Evolutionary conservation across 1,140 invertebrate species (phyloP).

Genomic region (Ooceraea biroi): DNA sequence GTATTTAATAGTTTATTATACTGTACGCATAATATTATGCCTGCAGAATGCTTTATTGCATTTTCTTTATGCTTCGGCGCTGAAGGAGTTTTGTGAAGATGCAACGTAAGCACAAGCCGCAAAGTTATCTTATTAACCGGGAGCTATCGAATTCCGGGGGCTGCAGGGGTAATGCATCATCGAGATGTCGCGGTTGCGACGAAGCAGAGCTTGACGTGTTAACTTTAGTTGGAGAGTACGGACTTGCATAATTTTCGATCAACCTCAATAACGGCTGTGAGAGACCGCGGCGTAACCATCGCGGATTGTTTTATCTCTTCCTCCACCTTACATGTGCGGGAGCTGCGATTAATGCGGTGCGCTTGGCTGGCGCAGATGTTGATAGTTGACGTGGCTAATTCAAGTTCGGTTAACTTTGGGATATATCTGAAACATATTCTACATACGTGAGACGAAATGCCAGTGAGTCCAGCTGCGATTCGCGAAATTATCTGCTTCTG

Average conservation of each 20-base stretch:
- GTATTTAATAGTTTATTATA: no score
- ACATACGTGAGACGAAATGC: slow-evolving; percentile 9
- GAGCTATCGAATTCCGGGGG: slow-evolving; percentile 49
- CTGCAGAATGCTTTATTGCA: neutral
- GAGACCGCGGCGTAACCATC: neutral
- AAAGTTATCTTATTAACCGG: slow-evolving; percentile 56
- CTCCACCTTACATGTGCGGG: neutral
- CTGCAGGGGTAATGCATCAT: slow-evolving; percentile 52
- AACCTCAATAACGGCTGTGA: slow-evolving; percentile 1
- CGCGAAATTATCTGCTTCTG: slow-evolving; percentile 5
- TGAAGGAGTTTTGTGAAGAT: neutral
- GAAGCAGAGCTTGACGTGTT: slow-evolving; percentile 43
- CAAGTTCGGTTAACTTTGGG: slow-evolving; percentile 39
- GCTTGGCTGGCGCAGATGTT: slow-evolving; percentile 47
- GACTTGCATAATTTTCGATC: slow-evolving; percentile 57
- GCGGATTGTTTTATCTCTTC: slow-evolving; percentile 43
- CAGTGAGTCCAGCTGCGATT: slow-evolving; percentile 20
- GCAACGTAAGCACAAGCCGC: slow-evolving; percentile 10
- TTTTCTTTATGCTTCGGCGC: neutral
- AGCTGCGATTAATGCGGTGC: slow-evolving; percentile 54
- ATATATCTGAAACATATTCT: slow-evolving; percentile 31
- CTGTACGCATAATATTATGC: neutral
- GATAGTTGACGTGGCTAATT: slow-evolving; percentile 69
- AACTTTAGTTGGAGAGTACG: slow-evolving; percentile 43
- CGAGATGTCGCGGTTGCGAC: slow-evolving; percentile 37